Evolutionary conservation across 1,140 invertebrate species (phyloP), one percentile per base, ranked within the genome.

Genomic region (Eumeta japonica): DNA sequence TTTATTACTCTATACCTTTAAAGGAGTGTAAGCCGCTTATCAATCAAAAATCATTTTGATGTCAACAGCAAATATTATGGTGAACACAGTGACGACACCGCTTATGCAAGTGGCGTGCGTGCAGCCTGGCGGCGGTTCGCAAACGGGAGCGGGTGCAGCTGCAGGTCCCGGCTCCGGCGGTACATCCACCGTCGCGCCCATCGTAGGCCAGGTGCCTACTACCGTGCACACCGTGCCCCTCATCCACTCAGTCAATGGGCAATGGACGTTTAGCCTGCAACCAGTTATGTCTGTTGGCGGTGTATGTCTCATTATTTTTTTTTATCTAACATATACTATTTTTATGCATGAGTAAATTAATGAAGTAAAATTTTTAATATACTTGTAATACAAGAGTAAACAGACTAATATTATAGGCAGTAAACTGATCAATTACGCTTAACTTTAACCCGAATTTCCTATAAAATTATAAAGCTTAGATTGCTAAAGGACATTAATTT

Each of bases 231-330:
- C 63, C 0, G 58, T 73, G 16, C 68, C 68, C 2, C 44, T 70
- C 3, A 62, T 73, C 18, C 66, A 65, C 0, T 66, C 65, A 0
- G 52, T 73, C 18, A 73, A 73, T 17, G 68, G 68, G 10, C 68
- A 73, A 37, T 70, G 65, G 63, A 67, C 62, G 27, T 68, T 73
- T 46, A 70, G 65, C 31, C 39, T 73, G 14, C 68, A 73, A 30
- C 68, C 68, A 0, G 44, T 73, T 13, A 66, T 73, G 62, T 73
- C 68, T 1, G 63, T 73, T 9, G 68, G 68, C 0, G 63, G 53
- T 27, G 29, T 61, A 12, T 61, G 70, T 44, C 65, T 73, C 29
- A 62, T 63, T 64, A 49, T 32, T 37, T 29, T 14, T 14, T 37
- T 11, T 3, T 29, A 14, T n/a, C 19, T 24, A 27, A 19, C 15